Base-by-base conservation (phyloP, 2,888 invertebrate genomes). In the Idaea dimidiata region DNA sequence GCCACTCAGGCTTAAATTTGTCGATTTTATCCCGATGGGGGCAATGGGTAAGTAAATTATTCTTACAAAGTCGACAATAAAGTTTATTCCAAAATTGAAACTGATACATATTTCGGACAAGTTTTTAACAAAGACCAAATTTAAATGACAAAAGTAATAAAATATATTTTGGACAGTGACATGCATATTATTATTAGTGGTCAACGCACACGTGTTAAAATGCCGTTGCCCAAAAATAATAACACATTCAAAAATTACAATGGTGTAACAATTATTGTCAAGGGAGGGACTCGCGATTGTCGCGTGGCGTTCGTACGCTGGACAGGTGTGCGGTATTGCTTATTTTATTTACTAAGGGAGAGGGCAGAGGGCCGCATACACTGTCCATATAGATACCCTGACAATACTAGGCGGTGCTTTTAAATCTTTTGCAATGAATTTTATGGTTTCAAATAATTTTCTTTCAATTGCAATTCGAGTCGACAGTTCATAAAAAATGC, bases 281-380 rank as follows among this genome's bases (percentile, higher is more conserved):
- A 72, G 60, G 62, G 74, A 76, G 73, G 72, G 75, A 78, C 73
- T 73, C 32, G 77, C 74, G 66, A 76, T 31, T 59, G 80, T 64
- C 81, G 80, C 81, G 81, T 81, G 81, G 72, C 80, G 54, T 72
- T 71, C 79, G 74, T 75, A 73, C 66, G 78, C 73, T 16, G 17
- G 78, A 73, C 80, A 81, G 81, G 81, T 81, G 81, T 73, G 73
- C 68, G 54, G 43, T 69, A 69, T 72, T 79, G 78, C 75, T 76
- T 56, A 56, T 56, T 56, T 56, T 56, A 56, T 56, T 56, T 56
- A 56, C 56, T 14, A 18, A 17, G 17, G 7, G 56, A 56, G 56
- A 18, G 18, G 17, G 18, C 56, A 17, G 54, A 56, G 56, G 56
- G 18, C 18, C 56, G 18, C 56, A 17, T 18, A 14, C 18, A 56